Conservation (phyloP, 2,888 invertebrate species). For the Sialis lutaria region DNA sequence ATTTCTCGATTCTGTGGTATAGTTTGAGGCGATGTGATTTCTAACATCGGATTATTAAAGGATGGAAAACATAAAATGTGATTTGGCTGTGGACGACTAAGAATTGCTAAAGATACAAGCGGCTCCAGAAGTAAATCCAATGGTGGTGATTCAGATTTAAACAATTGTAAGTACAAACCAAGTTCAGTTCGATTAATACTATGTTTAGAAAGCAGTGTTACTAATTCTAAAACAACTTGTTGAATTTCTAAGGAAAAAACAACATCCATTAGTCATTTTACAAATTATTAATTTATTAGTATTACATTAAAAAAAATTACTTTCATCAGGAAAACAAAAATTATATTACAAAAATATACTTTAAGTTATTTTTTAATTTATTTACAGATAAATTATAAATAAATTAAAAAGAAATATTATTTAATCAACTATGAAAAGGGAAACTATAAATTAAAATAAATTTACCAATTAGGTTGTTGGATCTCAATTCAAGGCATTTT, state of each 20-base stretch:
- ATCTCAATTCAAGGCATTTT: constrained; percentile 13
- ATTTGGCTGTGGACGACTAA: constrained; percentile 32
- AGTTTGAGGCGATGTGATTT: not conserved
- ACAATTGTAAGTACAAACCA: constrained; percentile 37
- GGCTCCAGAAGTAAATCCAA: constrained; percentile 33
- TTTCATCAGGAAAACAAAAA: no score
- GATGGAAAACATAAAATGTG: constrained; percentile 36
- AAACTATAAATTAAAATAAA: not conserved
- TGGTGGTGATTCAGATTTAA: constrained; percentile 35
- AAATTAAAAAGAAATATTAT: not conserved
- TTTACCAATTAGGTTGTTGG: constrained; percentile 1
- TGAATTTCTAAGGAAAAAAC: constrained; percentile 36
- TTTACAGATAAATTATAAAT: no score
- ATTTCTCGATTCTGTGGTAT: no score
- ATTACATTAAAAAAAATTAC: no score
- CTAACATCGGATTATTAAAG: not conserved
- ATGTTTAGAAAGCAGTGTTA: constrained; percentile 33
- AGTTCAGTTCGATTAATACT: constrained; percentile 35
- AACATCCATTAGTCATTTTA: not conserved
- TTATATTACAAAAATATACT: no score
- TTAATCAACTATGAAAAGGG: not conserved
- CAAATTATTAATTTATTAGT: not conserved
- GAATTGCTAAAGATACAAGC: constrained; percentile 31
- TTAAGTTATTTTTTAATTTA: no score
- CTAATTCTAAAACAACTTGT: constrained; percentile 43